Conservation (phyloP, 1,140 invertebrate species). For the Hypothenemus hampei region DNA sequence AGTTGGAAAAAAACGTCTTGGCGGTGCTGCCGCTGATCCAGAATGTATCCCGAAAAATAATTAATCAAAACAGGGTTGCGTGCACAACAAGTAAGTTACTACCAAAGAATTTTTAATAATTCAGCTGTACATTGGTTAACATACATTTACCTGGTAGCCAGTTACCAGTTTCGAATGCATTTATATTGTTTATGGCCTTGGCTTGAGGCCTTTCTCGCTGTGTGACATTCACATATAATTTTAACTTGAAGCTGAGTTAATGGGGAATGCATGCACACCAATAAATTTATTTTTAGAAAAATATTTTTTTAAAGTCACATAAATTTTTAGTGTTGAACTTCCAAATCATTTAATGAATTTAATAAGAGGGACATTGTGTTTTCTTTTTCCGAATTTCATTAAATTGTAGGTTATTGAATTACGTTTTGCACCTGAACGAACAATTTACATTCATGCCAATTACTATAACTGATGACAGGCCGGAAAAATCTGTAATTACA, state of each 20-base stretch:
- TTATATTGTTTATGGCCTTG: slow-evolving; percentile 30
- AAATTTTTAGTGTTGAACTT: slow-evolving; percentile 14
- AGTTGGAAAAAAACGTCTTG: no score
- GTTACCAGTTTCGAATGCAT: slow-evolving; percentile 34
- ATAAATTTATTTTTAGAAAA: slow-evolving; percentile 20
- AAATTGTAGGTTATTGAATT: no score
- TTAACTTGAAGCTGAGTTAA: slow-evolving; percentile 18
- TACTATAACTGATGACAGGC: not conserved
- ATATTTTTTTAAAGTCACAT: slow-evolving; percentile 5
- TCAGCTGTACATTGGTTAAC: slow-evolving; percentile 33
- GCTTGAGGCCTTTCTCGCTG: slow-evolving; percentile 23
- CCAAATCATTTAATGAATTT: not conserved
- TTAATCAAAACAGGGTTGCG: no score
- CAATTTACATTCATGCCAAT: not conserved
- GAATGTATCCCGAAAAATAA: no score
- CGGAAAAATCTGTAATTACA: no score
- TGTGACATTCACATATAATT: slow-evolving; percentile 25
- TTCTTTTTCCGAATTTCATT: not conserved
- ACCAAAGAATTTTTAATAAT: no score
- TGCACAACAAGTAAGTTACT: no score
- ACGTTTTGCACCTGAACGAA: not conserved
- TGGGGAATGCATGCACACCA: slow-evolving; percentile 12
- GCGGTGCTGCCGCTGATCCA: no score
- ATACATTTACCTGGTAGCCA: slow-evolving; percentile 39
- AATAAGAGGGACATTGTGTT: not conserved